phyloP scores from a whole-genome alignment of 30 jellyfish, hydroid and myxozoan species.

The Hydra vulgaris region DNA sequence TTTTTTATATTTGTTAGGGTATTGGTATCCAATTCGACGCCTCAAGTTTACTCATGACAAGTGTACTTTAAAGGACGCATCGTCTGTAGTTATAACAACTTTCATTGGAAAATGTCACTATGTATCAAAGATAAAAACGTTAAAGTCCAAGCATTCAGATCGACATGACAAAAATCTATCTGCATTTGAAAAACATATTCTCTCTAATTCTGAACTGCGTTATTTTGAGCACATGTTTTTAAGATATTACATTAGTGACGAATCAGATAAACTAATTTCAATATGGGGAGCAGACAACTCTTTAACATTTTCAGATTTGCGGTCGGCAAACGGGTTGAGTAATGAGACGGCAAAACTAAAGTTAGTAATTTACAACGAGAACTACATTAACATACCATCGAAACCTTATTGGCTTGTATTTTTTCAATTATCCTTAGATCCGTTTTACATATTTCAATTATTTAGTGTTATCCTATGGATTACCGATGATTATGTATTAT shows the following conservation, averaged over 20 bases:
- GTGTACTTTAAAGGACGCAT: constrained; percentile 19
- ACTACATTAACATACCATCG: constrained; percentile 22
- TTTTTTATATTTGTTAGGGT: constrained; percentile 6
- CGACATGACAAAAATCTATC: neutral
- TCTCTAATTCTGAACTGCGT: neutral
- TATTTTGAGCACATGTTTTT: constrained; percentile 29
- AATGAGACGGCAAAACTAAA: neutral
- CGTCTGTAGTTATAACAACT: neutral
- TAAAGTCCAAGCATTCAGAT: no score
- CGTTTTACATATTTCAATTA: constrained; percentile 31
- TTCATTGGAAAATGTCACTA: neutral
- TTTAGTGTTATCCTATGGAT: constrained; percentile 32
- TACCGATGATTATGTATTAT: constrained; percentile 16
- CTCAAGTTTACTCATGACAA: constrained; percentile 4
- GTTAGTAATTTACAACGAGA: constrained; percentile 2
- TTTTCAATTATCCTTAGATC: constrained; percentile 12
- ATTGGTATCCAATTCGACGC: constrained; percentile 27
- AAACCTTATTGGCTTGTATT: constrained; percentile 8
- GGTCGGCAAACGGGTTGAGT: constrained; percentile 13
- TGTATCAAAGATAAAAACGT: neutral
- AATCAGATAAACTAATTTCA: neutral
- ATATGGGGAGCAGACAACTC: constrained; percentile 14
- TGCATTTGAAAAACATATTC: neutral
- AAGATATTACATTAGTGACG: constrained; percentile 13
- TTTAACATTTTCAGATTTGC: neutral